Evolutionary conservation across 1,140 invertebrate genomes (phyloP).

Genomic region (Andrena cerasifolii): DNA sequence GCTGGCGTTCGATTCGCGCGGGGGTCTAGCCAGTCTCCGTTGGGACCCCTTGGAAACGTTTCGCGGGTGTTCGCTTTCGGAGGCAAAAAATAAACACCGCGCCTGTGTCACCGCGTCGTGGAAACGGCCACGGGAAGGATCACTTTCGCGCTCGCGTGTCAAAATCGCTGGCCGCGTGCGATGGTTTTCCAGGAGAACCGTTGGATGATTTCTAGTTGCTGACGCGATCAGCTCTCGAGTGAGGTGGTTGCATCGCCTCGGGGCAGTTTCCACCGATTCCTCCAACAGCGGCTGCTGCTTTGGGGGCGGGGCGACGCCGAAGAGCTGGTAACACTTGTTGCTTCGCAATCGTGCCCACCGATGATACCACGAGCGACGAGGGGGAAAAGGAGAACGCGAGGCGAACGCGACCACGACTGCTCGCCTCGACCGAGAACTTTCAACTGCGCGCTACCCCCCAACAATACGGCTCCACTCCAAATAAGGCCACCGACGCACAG

Average conservation of each 20-base stretch:
- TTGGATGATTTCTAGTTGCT: constrained; percentile 51
- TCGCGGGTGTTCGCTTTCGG: too few relatives aligned
- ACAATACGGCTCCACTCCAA: too few relatives aligned
- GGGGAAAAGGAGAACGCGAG: constrained; percentile 45
- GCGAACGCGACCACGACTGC: constrained; percentile 39
- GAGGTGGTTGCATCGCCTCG: constrained; percentile 80
- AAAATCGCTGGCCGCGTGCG: background rate
- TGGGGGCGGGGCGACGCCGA: constrained; percentile 73
- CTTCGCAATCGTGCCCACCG: constrained; percentile 64
- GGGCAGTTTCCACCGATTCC: constrained; percentile 78
- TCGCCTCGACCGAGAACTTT: background rate
- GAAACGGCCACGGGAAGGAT: too few relatives aligned
- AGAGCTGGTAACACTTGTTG: constrained; percentile 77
- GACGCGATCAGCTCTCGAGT: constrained; percentile 78
- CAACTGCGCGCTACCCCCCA: background rate
- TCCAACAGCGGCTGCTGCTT: constrained; percentile 59
- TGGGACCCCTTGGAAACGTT: too few relatives aligned
- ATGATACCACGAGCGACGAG: constrained; percentile 43
- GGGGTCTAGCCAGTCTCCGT: too few relatives aligned
- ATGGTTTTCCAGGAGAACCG: background rate
- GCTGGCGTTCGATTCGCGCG: too few relatives aligned
- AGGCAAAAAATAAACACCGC: too few relatives aligned
- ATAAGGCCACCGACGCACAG: too few relatives aligned
- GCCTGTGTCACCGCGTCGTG: too few relatives aligned
- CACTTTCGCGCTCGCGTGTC: too few relatives aligned